These are phyloP conservation scores for Equus quagga DNA, from an alignment of 2,113 vertebrate species.

Conservation along the genomic window DNA sequence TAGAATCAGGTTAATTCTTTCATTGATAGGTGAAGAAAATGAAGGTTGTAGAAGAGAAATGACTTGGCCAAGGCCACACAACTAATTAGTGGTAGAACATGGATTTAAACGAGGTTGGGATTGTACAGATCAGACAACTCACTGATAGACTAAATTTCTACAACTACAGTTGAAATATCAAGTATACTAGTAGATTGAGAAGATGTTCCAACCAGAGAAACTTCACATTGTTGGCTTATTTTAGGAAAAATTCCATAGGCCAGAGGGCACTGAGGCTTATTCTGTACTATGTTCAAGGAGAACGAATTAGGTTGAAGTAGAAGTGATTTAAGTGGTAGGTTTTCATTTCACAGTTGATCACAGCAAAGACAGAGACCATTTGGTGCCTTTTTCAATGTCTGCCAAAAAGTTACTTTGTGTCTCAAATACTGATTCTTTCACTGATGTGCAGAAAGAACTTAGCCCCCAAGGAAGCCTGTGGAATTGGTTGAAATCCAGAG, in stretches of 20 bases:
- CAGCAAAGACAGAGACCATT: slow-evolving; percentile 79
- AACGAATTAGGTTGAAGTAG: slow-evolving; percentile 67
- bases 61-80: background rate
- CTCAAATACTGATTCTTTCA: slow-evolving; percentile 78
- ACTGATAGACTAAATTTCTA: slow-evolving; percentile 18
- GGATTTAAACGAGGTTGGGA: slow-evolving; percentile 13
- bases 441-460: slow-evolving; percentile 62
- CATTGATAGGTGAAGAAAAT: slow-evolving; percentile 18
- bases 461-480: slow-evolving; percentile 36
- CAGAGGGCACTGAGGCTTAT: slow-evolving; percentile 64
- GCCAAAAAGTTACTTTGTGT: slow-evolving; percentile 76
- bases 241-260: slow-evolving; percentile 39
- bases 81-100: background rate
- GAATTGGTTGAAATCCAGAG: slow-evolving; percentile 68
- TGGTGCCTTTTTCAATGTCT: slow-evolving; percentile 78
- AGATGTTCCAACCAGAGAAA: slow-evolving; percentile 10
- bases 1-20: background rate
- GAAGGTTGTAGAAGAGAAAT: slow-evolving; percentile 5
- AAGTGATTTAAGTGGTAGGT: slow-evolving; percentile 76
- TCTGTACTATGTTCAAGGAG: slow-evolving; percentile 57
- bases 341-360: slow-evolving; percentile 82
- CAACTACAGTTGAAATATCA: slow-evolving; percentile 52
- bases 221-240: slow-evolving; percentile 58
- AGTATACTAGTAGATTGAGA: background rate
- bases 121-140: background rate